These are phyloP conservation scores for Callyntrura sp. DNA, from an alignment of 2,888 invertebrate species.

Conservation along the genomic window DNA sequence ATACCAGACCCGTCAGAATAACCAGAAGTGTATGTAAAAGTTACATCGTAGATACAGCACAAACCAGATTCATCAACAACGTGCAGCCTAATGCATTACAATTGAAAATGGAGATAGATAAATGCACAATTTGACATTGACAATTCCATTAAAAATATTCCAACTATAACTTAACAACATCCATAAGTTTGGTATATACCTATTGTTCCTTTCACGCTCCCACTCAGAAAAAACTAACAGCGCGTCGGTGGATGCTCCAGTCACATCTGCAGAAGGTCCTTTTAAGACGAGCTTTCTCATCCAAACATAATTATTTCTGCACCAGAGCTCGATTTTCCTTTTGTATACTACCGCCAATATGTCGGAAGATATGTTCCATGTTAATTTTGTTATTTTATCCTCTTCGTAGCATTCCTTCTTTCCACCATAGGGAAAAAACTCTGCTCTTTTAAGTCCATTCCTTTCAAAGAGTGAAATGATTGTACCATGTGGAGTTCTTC, in stretches of 20 bases:
- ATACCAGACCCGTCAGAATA: constrained; percentile 80
- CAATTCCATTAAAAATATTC: too few relatives aligned
- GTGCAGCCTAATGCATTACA: constrained; percentile 81
- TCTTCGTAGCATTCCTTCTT: constrained; percentile 51
- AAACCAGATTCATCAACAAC: constrained; percentile 70
- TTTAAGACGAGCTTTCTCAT: constrained; percentile 81
- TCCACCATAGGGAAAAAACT: constrained; percentile 79
- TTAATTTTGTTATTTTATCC: constrained; percentile 62
- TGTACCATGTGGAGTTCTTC: constrained; percentile 70
- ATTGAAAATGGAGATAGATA: too few relatives aligned
- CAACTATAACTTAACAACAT: too few relatives aligned
- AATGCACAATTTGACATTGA: too few relatives aligned
- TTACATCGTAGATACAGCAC: constrained; percentile 76
- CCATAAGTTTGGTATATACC: too few relatives aligned
- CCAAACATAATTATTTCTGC: constrained; percentile 83
- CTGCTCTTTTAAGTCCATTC: constrained; percentile 82
- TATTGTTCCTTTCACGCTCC: constrained; percentile 50
- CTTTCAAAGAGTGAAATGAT: constrained; percentile 81
- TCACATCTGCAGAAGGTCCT: not conserved
- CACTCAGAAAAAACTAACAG: constrained; percentile 35
- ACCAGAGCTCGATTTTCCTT: constrained; percentile 81
- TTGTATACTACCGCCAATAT: constrained; percentile 78
- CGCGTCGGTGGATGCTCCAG: not conserved
- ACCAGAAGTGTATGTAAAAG: constrained; percentile 77
- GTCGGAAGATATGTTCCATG: constrained; percentile 81